These are phyloP conservation scores for Cercopithecus hamlyni DNA, from an alignment of 2,797 vertebrate species.

Conservation along the genomic window DNA sequence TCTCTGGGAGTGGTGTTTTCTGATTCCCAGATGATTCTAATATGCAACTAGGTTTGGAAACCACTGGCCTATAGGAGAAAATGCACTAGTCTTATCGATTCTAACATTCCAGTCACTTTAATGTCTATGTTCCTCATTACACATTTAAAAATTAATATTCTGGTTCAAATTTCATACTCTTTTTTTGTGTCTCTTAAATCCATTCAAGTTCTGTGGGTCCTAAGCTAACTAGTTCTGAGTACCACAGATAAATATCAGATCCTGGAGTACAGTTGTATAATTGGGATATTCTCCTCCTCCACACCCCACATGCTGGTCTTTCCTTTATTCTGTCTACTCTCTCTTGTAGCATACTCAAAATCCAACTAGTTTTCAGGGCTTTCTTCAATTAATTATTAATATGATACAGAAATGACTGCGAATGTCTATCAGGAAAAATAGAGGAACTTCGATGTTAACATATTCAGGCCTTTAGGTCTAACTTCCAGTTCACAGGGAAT, in stretches of 20 bases:
- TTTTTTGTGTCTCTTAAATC: conserved; percentile 30
- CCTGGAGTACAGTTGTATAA: not conserved
- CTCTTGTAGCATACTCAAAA: not conserved
- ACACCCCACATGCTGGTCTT: not conserved
- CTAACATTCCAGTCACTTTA: not conserved
- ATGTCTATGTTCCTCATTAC: conserved; percentile 3
- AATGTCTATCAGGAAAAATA: not conserved
- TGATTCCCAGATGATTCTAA: conserved; percentile 5
- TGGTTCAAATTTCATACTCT: not conserved
- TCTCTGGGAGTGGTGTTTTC: not conserved
- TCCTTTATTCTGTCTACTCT: not conserved
- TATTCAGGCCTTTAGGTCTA: not conserved
- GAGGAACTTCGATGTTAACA: not conserved
- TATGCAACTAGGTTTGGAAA: not conserved
- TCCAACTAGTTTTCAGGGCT: not conserved
- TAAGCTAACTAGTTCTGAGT: not conserved
- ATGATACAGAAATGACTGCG: not conserved
- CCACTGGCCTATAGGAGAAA: not conserved
- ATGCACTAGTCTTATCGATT: not conserved
- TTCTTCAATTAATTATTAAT: not conserved
- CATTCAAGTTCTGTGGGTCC: not conserved
- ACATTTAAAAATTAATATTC: conserved; percentile 11
- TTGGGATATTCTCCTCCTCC: not conserved
- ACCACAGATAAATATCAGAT: not conserved
- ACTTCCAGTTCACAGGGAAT: not conserved